Conservation (phyloP, 2,797 vertebrate species). For the Streptopelia turtur region DNA sequence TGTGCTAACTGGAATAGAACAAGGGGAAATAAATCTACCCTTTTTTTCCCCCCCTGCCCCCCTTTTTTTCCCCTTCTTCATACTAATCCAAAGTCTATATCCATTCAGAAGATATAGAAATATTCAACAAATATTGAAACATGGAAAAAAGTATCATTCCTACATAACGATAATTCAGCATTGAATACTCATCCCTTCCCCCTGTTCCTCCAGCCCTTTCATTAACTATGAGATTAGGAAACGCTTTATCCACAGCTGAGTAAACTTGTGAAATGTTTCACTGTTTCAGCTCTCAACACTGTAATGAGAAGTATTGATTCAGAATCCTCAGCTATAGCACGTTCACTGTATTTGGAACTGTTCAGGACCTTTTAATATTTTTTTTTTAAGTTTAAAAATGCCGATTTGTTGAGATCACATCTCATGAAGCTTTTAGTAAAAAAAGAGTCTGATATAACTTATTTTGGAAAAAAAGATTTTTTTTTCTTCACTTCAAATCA, state of each 20-base stretch:
- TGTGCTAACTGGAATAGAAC: slow-evolving; percentile 29
- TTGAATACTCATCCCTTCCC: not conserved
- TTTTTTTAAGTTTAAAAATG: not conserved
- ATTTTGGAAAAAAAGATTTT: not conserved
- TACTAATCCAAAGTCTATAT: slow-evolving; percentile 16
- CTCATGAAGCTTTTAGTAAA: not conserved
- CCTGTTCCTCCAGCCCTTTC: not conserved
- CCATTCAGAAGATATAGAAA: slow-evolving; percentile 37
- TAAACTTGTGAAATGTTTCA: not conserved
- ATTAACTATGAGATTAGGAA: not conserved
- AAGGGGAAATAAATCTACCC: slow-evolving; percentile 33
- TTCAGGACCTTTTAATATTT: not conserved
- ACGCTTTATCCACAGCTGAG: not conserved
- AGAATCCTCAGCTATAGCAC: not conserved
- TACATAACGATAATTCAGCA: not conserved
- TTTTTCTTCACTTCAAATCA: not conserved
- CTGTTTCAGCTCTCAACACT: not conserved
- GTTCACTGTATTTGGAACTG: not conserved
- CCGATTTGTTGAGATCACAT: not conserved
- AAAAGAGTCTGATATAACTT: not conserved
- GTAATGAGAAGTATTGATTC: not conserved
- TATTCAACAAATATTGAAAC: slow-evolving; percentile 35
- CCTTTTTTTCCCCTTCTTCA: not conserved
- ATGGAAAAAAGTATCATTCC: not conserved
- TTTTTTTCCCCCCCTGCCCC: not conserved